Conservation (phyloP, 1,140 invertebrate genomes). For the Cyclargus thomasi region DNA sequence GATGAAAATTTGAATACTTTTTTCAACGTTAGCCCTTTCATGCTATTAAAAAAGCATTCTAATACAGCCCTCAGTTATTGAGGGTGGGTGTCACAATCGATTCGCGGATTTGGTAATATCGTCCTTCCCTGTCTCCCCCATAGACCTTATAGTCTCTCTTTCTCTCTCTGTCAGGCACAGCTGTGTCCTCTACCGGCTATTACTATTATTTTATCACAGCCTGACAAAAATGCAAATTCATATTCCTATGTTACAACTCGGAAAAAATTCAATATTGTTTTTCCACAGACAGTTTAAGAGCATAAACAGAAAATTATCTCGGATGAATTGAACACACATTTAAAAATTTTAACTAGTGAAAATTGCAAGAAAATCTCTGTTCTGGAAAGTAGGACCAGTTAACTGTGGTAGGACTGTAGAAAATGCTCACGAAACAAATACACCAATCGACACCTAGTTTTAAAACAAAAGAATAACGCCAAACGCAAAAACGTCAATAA, state of each 20-base stretch:
- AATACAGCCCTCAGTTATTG: conserved; percentile 36
- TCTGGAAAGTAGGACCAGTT: neutral
- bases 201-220: neutral
- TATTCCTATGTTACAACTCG: neutral
- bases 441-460: neutral
- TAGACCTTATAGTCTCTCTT: conserved; percentile 25
- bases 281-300: no score
- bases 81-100: conserved; percentile 57
- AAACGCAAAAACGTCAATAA: neutral
- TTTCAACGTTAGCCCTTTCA: neutral
- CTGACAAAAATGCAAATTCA: neutral
- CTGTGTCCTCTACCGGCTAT: neutral
- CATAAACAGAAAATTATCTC: no score
- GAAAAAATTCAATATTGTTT: no score
- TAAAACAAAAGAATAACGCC: neutral
- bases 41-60: conserved; percentile 10
- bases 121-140: conserved; percentile 41
- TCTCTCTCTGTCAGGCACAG: conserved; percentile 29
- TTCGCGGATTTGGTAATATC: conserved; percentile 54
- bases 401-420: no score
- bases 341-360: neutral
- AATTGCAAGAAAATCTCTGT: neutral
- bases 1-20: no score
- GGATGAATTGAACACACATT: no score
- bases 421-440: neutral